phyloP scores from a whole-genome alignment of 1,140 invertebrate species.

The Rhagoletis pomonella region DNA sequence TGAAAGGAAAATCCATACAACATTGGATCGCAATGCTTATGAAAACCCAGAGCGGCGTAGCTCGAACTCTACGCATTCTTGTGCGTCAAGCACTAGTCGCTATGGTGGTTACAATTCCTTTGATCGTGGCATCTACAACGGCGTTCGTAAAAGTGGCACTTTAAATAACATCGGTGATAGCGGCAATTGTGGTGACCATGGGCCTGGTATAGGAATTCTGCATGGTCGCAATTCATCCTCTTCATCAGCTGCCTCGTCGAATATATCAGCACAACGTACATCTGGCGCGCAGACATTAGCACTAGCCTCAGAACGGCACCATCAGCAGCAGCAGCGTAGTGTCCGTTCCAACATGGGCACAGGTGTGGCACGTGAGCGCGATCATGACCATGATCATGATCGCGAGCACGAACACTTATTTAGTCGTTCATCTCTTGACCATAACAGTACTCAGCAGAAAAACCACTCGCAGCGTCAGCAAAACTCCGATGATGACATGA shows the following conservation, averaged over 20 bases:
- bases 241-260: slow-evolving; percentile 57
- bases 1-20: slow-evolving; percentile 59
- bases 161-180: slow-evolving; percentile 64
- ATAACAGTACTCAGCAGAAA: slow-evolving; percentile 21
- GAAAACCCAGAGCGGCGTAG: slow-evolving; percentile 67
- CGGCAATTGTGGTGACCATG: slow-evolving; percentile 13
- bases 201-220: slow-evolving; percentile 1
- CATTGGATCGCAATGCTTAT: slow-evolving; percentile 61
- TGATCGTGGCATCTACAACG: slow-evolving; percentile 64
- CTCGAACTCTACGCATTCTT: slow-evolving; percentile 71
- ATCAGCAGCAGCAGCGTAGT: slow-evolving; percentile 57
- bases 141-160: slow-evolving; percentile 71
- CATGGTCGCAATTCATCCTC: slow-evolving; percentile 57
- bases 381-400: slow-evolving; percentile 21
- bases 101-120: slow-evolving; percentile 69
- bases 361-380: slow-evolving; percentile 37
- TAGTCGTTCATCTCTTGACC: slow-evolving; percentile 55
- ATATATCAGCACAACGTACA: slow-evolving; percentile 34
- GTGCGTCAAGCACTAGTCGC: slow-evolving; percentile 59
- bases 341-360: slow-evolving; percentile 30
- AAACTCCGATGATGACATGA: slow-evolving; percentile 67
- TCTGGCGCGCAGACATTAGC: slow-evolving; percentile 61
- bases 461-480: slow-evolving; percentile 57
- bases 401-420: slow-evolving; percentile 14
- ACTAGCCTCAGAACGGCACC: slow-evolving; percentile 56